These are phyloP conservation scores for Cuniculus paca DNA, from an alignment of 2,797 vertebrate species.

Conservation along the genomic window DNA sequence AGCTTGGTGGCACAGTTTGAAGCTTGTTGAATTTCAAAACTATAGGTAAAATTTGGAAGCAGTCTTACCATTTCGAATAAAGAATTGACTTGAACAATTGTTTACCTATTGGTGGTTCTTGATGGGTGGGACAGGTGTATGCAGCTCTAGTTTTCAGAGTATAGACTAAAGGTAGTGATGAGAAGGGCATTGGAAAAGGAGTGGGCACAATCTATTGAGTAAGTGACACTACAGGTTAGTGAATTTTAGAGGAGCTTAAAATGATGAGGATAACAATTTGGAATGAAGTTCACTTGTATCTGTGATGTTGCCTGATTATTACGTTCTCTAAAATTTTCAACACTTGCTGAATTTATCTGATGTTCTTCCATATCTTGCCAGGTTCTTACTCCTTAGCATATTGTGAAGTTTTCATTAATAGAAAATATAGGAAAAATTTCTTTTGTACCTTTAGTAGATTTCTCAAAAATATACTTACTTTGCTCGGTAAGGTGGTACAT, in stretches of 20 bases:
- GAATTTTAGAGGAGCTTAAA: not conserved
- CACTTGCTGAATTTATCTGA: constrained; percentile 5
- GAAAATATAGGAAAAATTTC: not conserved
- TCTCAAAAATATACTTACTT: constrained; percentile 3
- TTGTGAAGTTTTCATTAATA: not conserved
- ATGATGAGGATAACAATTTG: not conserved
- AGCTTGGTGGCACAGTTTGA: not conserved
- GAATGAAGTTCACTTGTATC: constrained; percentile 23
- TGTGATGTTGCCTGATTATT: not conserved
- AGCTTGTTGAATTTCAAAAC: constrained; percentile 28
- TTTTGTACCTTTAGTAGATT: constrained; percentile 45
- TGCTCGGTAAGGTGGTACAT: not conserved
- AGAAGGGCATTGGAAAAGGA: not conserved
- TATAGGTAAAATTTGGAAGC: not conserved
- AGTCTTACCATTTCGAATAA: not conserved
- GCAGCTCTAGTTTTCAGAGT: not conserved
- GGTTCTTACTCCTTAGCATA: not conserved
- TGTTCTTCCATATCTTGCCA: not conserved
- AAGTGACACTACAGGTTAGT: not conserved
- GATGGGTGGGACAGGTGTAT: not conserved
- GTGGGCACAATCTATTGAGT: not conserved
- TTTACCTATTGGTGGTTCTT: not conserved
- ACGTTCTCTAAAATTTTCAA: not conserved
- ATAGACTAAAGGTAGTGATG: not conserved
- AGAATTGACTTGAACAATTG: not conserved